These are phyloP conservation scores for Hypothenemus hampei DNA, from an alignment of 1,140 invertebrate genomes.

Conservation along the genomic window DNA sequence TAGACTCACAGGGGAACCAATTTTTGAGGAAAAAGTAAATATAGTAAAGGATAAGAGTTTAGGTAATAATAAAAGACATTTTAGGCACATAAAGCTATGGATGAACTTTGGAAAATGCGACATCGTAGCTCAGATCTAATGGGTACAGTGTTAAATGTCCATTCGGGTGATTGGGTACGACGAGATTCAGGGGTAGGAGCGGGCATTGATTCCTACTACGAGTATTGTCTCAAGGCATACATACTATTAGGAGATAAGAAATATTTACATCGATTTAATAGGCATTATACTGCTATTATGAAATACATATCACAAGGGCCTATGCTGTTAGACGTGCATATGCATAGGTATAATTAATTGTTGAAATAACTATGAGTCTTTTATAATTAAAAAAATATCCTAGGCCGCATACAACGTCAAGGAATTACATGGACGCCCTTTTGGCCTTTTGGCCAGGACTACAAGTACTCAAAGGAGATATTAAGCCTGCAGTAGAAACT, in stretches of 20 bases:
- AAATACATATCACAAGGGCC: constrained; percentile 95
- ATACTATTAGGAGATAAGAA: constrained; percentile 79
- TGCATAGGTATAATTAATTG: constrained; percentile 66
- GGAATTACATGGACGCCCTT: constrained; percentile 96
- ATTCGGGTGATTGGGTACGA: constrained; percentile 95
- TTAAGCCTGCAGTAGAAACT: constrained; percentile 94
- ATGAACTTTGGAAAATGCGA: constrained; percentile 90
- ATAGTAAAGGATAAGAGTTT: background rate
- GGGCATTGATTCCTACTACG: constrained; percentile 98
- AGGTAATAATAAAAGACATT: background rate
- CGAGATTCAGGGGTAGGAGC: constrained; percentile 97
- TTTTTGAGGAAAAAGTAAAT: constrained; percentile 81
- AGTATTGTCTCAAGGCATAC: constrained; percentile 94
- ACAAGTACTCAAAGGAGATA: constrained; percentile 89
- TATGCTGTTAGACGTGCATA: constrained; percentile 95
- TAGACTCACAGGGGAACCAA: constrained; percentile 82
- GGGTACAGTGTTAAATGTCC: constrained; percentile 93
- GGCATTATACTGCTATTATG: constrained; percentile 97
- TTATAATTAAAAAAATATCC: constrained; percentile 1
- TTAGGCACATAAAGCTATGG: constrained; percentile 88
- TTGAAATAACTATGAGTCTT: background rate
- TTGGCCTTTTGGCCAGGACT: constrained; percentile 97
- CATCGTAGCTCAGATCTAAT: constrained; percentile 89
- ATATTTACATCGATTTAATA: constrained; percentile 89
- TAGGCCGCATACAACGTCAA: constrained; percentile 86